Conservation (phyloP, 1,140 invertebrate species). For the Pachypsylla venusta region DNA sequence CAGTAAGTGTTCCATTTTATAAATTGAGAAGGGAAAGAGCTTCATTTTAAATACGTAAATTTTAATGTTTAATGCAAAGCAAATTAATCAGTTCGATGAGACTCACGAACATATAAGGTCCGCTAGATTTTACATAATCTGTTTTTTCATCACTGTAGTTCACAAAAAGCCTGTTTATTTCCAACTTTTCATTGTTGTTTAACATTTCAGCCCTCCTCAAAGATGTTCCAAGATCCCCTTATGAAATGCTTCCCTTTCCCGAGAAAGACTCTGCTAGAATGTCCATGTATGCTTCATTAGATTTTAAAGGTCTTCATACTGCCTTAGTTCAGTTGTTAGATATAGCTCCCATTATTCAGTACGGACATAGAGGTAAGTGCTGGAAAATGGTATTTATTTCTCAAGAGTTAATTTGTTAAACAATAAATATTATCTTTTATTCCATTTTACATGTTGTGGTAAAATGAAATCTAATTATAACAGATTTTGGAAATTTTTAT, state of each 20-base stretch:
- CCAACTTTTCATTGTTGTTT: conserved; percentile 11
- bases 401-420: too few species aligned
- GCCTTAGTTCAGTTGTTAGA: conserved; percentile 68
- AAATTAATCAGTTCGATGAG: too few species aligned
- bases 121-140: too few species aligned
- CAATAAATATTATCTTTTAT: too few species aligned
- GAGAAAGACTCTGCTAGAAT: conserved; percentile 71
- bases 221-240: conserved; percentile 80
- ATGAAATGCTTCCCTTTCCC: conserved; percentile 74
- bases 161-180: conserved; percentile 14
- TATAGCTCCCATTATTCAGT: conserved; percentile 65
- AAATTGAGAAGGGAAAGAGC: neutral
- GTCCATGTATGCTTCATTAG: conserved; percentile 82
- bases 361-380: conserved; percentile 61
- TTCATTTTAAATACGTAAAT: too few species aligned
- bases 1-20: conserved; percentile 38
- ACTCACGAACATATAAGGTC: too few species aligned
- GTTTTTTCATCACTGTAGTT: conserved; percentile 6
- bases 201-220: conserved; percentile 65
- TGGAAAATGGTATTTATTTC: too few species aligned
- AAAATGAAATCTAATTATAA: too few species aligned
- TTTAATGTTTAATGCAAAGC: too few species aligned
- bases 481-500: too few species aligned
- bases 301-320: conserved; percentile 86
- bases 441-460: too few species aligned